These are phyloP conservation scores for Cryptoblepharus egeriae DNA, from an alignment of 2,797 vertebrate species.

Conservation along the genomic window DNA sequence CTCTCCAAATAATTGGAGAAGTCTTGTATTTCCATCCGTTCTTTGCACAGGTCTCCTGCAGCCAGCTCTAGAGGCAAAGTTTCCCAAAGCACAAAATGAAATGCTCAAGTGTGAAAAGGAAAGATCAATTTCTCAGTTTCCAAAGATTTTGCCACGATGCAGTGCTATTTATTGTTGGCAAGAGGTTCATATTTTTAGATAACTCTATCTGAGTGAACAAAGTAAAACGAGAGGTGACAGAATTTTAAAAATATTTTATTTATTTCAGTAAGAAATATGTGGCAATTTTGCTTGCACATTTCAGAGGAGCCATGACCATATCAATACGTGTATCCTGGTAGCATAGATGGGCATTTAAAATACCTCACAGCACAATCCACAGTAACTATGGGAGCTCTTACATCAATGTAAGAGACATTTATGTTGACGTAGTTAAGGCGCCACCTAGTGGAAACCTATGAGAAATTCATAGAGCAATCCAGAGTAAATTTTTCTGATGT, in stretches of 20 bases:
- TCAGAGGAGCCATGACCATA: neutral
- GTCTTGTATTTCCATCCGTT: slow-evolving; percentile 85
- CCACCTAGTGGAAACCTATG: no score
- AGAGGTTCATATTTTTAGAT: neutral
- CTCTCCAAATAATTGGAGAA: slow-evolving; percentile 94
- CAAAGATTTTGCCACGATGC: neutral
- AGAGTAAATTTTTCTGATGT: no score
- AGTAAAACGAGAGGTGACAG: neutral
- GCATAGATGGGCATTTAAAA: neutral
- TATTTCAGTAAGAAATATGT: neutral
- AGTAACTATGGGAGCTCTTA: no score
- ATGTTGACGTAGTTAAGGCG: no score
- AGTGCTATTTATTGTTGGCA: neutral
- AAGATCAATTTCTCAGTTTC: neutral
- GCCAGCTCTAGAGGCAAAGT: slow-evolving; percentile 82
- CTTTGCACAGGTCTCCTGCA: slow-evolving; percentile 77
- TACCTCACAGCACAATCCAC: no score
- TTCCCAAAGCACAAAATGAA: slow-evolving; percentile 11
- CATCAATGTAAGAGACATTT: no score
- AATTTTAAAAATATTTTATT: neutral
- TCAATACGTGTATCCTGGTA: neutral
- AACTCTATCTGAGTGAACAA: neutral
- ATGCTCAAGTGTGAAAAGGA: slow-evolving; percentile 20
- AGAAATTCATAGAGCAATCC: no score
- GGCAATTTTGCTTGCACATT: neutral